A percentile compares a stretch with the other conserved stretches of the same genome.
Conservation (phyloP, 2,113 vertebrate species). For the Zosterops hypoxanthus region DNA sequence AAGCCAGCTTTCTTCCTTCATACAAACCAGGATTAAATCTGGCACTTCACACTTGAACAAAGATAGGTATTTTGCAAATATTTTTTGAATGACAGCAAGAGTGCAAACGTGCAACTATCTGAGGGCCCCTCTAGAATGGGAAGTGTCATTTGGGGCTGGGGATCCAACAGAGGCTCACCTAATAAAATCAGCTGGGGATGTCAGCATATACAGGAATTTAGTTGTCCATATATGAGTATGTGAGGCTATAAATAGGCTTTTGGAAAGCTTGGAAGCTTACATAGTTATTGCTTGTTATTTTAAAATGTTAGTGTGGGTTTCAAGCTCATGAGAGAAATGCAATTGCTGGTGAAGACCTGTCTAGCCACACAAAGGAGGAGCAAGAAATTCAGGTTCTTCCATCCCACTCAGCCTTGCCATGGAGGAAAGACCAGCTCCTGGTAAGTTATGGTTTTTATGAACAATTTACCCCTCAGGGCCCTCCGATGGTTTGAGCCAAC, state of each 20-base stretch:
- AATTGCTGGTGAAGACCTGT: constrained; percentile 32
- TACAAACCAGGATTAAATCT: not conserved
- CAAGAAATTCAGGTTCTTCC: constrained; percentile 65
- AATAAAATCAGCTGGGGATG: not conserved
- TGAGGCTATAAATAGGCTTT: constrained; percentile 19
- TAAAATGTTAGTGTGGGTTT: constrained; percentile 34
- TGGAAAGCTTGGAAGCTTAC: constrained; percentile 20
- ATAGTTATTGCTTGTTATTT: constrained; percentile 4
- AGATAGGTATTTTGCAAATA: not conserved
- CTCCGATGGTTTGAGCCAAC: not conserved
- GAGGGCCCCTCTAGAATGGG: not conserved
- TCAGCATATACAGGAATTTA: not conserved
- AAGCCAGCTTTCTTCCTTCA: not conserved
- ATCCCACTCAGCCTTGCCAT: not conserved
- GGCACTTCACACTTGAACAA: not conserved
- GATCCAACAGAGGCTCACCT: not conserved
- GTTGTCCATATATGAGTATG: not conserved
- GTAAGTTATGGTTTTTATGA: constrained; percentile 25
- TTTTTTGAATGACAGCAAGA: not conserved
- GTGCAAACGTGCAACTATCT: not conserved
- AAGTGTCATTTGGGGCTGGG: not conserved
- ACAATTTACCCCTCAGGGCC: not conserved
- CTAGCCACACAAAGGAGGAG: constrained; percentile 10
- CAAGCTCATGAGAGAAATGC: not conserved
- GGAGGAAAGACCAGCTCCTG: constrained; percentile 32